These are phyloP conservation scores for Rachycentron canadum DNA, from an alignment of 2,797 vertebrate species.

Conservation along the genomic window DNA sequence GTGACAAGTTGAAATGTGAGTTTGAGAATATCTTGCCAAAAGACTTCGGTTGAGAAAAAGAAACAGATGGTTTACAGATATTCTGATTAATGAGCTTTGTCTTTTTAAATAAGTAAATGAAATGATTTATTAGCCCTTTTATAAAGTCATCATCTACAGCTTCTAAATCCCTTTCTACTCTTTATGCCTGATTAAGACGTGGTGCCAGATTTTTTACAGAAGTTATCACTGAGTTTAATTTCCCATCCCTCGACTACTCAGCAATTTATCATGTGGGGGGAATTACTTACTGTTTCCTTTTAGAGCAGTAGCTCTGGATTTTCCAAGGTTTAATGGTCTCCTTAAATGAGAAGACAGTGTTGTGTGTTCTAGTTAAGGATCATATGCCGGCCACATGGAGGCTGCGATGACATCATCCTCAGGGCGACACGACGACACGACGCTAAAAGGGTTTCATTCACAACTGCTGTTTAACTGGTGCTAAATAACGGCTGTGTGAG, in stretches of 20 bases:
- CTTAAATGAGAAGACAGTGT: slow-evolving; percentile 74
- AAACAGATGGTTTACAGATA: slow-evolving; percentile 4
- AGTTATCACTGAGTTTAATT: slow-evolving; percentile 18
- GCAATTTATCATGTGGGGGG: slow-evolving; percentile 28
- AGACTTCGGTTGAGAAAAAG: background rate
- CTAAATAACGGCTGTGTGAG: slow-evolving; percentile 69
- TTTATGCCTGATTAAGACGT: slow-evolving; percentile 3
- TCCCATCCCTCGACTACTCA: slow-evolving; percentile 3
- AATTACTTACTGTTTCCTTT: slow-evolving; percentile 46
- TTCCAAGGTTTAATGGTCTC: slow-evolving; percentile 64
- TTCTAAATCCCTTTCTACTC: background rate
- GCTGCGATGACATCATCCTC: slow-evolving; percentile 78
- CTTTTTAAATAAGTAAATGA: slow-evolving; percentile 2
- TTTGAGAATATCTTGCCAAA: slow-evolving; percentile 4
- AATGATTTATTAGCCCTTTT: slow-evolving; percentile 17
- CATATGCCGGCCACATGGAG: slow-evolving; percentile 83
- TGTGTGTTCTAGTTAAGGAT: slow-evolving; percentile 70
- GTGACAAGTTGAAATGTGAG: background rate
- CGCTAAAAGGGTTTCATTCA: slow-evolving; percentile 75
- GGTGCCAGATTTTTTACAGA: background rate
- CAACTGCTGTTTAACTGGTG: slow-evolving; percentile 74
- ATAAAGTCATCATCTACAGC: background rate
- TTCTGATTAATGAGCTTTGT: slow-evolving; percentile 3
- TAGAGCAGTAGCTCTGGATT: slow-evolving; percentile 51
- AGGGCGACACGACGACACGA: slow-evolving; percentile 56